phyloP scores from a whole-genome alignment of 2,888 invertebrate species.

The Patella depressa region DNA sequence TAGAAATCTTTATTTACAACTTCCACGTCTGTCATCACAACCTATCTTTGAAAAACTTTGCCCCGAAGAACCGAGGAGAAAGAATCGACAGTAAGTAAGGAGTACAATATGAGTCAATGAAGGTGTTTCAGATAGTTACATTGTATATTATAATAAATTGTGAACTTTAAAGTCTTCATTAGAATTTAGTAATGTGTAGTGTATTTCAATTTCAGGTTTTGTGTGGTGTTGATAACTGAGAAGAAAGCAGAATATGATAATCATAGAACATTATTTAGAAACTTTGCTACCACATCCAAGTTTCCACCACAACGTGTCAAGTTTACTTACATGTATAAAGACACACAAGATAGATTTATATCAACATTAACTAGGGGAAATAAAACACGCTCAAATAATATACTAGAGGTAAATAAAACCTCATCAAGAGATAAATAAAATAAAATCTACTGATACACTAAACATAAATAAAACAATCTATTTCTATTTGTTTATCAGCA shows the following conservation, averaged over 20 bases:
- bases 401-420: constrained; percentile 48
- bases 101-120: too few relatives aligned
- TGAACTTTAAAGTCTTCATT: not conserved
- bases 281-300: constrained; percentile 75
- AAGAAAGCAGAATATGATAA: constrained; percentile 75
- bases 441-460: too few relatives aligned
- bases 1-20: constrained; percentile 87
- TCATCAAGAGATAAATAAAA: too few relatives aligned
- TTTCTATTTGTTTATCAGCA: too few relatives aligned
- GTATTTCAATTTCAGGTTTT: constrained; percentile 71
- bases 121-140: too few relatives aligned
- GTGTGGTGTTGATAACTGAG: constrained; percentile 84
- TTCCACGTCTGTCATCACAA: constrained; percentile 94
- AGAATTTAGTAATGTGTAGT: not conserved
- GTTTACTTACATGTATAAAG: constrained; percentile 89
- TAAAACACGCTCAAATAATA: constrained; percentile 41
- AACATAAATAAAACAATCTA: too few relatives aligned
- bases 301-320: constrained; percentile 78
- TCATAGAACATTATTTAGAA: constrained; percentile 80
- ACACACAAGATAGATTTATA: constrained; percentile 86
- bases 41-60: constrained; percentile 86
- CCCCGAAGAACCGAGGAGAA: constrained; percentile 76
- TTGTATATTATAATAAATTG: too few relatives aligned
- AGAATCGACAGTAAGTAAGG: constrained; percentile 51
- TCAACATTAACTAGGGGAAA: constrained; percentile 77